Base-by-base conservation (phyloP, 2,888 invertebrate species). In the Tinea semifulvella region DNA sequence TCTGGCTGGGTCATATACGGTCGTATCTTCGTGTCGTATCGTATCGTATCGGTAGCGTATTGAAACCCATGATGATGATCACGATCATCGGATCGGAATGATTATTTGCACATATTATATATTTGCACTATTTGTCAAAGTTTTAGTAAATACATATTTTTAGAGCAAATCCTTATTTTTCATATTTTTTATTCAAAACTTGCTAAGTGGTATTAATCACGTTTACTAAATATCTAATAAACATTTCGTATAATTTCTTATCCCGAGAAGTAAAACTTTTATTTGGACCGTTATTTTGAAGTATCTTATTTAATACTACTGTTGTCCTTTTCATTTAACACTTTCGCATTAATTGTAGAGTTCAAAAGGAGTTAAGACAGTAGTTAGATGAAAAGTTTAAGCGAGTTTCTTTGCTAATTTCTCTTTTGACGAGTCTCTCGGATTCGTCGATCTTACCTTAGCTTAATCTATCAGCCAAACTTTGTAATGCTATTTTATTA, bases 301-400 rank as follows among this genome's bases (percentile, higher is more conserved):
- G 40, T 40, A 40, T 40, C 40, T 69, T 68, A 72, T 70, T 69
- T 67, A 68, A 69, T 60, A 62, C 63, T 65, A 67, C 67, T 63
- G 61, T 61, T 72, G 65, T 67, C 40, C 17, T 22, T 8, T 66
- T 61, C 61, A 63, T 66, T 65, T 58, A 61, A 63, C 64, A 65
- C 65, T 67, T 59, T 55, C 51, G 50, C 50, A 64, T 68, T 63
- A 68, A 72, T 69, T 64, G 68, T 63, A 57, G 65, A 65, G 60
- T 68, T 66, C 19, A 19, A 40, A 40, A 40, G n/a, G 22, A 22
- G 22, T 40, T 40, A 40, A 40, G 22, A 22, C 20, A 40, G 40
- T 40, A 40, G 40, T 40, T 40, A 40, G 40, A 22, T 22, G 14
- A 14, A 36, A 22, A 40, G 40, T 40, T 40, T 17, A 22, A 40